Evolutionary conservation across 2,113 vertebrate genomes (phyloP), one percentile per base, ranked within the genome.

Genomic region (Aegotheles bennettii): DNA sequence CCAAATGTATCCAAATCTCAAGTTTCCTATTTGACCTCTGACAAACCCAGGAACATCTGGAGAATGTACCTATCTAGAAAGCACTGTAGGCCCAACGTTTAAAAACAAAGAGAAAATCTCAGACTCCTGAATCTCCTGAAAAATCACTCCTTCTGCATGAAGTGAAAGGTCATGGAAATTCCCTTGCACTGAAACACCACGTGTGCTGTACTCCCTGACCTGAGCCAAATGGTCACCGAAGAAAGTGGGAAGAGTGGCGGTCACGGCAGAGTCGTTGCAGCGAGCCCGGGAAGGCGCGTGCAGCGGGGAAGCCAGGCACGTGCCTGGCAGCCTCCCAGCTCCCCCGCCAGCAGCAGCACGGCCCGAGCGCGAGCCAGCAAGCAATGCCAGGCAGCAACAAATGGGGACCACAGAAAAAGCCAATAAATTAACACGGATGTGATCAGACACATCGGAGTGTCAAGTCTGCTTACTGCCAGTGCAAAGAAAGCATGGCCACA

Each of bases 281-380:
- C 5, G 7, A 73, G 70, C 36, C 53, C 81, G 29, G 81, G 87
- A 53, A 50, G 77, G 64, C 15, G 28, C 4, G 9, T 50, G 86
- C 24, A 8, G 63, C 1, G 1, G 54, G 51, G 70, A 38, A 56
- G 64, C 76, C 93, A 86, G 93, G 76, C 93, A 63, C 64, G 64
- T 84, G 92, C 54, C 93, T 95, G 94, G 94, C 92, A 90, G 47
- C 3, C 13, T 33, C 85, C 95, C 92, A 93, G 93, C 24, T 40
- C 31, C 83, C 76, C 43, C 2, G 17, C 81, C 56, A 43, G 61
- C 63, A 69, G 64, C 59, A 60, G 70, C 70, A 40, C 2, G 0
- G 85, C 38, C 70, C 11, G 5, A 78, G 88, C 9, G 0, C 1
- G 4, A 91, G 81, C 87, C 80, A 64, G 86, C 0, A 0, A 92